Evolutionary conservation across 2,113 vertebrate species (phyloP), one percentile per base, ranked within the genome.

Genomic region (Eubucco bourcierii): DNA sequence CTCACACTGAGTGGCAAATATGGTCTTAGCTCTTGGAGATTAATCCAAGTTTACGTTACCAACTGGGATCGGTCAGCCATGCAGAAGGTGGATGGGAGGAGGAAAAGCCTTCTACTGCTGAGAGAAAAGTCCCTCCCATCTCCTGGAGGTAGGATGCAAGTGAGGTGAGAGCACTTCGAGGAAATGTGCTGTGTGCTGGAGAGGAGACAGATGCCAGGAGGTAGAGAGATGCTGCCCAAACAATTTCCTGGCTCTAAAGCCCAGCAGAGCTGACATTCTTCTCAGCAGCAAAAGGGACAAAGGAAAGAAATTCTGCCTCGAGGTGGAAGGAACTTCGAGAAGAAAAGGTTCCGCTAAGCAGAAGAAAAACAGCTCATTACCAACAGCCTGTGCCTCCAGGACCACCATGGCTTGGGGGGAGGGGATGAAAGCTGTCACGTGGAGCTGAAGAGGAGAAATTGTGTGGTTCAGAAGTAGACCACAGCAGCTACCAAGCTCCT

Each of bases 1-100:
- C 71, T 68, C 21, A 15, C 0, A 4, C 74, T 61, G 18, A 52
- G 10, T 24, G 20, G 55, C 66, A 94, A 94, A 95, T 41, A 84
- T 61, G 74, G 39, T 17, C 59, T 92, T 23, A 94, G 59, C 64
- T 84, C 66, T 71, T 47, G 0, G 2, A 66, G 88, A 81, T 92
- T 93, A 92, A 91, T 95, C 95, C 94, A 76, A 80, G 64, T 87
- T 92, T 81, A 50, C 12, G 21, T 85, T 91, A 93, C 67, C 0
- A 2, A 76, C 46, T 64, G 87, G 88, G 94, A 93, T 82, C 80
- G 56, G 59, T 4, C 12, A 75, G 74, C 1, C 2, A 9, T 58
- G 39, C 87, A 96, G 94, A 93, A 92, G 84, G 93, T 25, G 60
- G 66, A 0, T 1, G 59, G 74, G 86, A 88, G 88, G 56, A 94